Base-by-base conservation (phyloP, 2,888 invertebrate genomes). In the Noctua janthe region DNA sequence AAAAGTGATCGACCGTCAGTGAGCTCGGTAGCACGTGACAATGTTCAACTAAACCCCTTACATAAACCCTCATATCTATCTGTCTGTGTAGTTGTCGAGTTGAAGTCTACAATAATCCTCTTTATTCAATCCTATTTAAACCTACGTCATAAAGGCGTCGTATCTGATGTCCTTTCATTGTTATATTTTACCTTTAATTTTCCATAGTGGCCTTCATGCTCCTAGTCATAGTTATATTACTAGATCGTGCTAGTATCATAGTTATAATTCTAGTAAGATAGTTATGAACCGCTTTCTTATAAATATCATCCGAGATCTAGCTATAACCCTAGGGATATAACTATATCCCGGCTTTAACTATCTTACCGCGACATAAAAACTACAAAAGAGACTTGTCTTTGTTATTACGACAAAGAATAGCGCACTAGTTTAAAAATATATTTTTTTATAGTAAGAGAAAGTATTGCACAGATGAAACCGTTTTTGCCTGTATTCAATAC, bases 101-200 rank as follows among this genome's bases (percentile, higher is more conserved):
- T 59, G 82, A 71, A 78, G 76, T 71, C 64, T 62, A 35, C 67
- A 76, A 77, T 73, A 83, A 90, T 84, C 87, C 81, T 74, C 83
- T 84, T 88, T 84, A 83, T 71, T 70, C 39, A 81, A 87, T 83
- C 83, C 85, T 74, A 87, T 88, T 88, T 79, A 80, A 67, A 67
- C 0, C 51, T 70, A 70, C 80, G 76, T 76, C 77, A 83, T 54
- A 83, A 15, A 70, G 51, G 51, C 43, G 11, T 5, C 56, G 56
- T n/a, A n/a, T 59, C 11, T n/a, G 11, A 59, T 59, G 56, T 59
- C 1, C 23, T 59, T 59, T 59, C n/a, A 59, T n/a, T 59, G 11
- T n/a, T 59, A n/a, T 59, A n/a, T 59, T n/a, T 59, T 59, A n/a
- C n/a, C 4, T n/a, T n/a, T 5, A 59, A 59, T 59, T 59, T n/a